phyloP scores from a whole-genome alignment of 2,113 vertebrate genomes.

The Danionella cerebrum region DNA sequence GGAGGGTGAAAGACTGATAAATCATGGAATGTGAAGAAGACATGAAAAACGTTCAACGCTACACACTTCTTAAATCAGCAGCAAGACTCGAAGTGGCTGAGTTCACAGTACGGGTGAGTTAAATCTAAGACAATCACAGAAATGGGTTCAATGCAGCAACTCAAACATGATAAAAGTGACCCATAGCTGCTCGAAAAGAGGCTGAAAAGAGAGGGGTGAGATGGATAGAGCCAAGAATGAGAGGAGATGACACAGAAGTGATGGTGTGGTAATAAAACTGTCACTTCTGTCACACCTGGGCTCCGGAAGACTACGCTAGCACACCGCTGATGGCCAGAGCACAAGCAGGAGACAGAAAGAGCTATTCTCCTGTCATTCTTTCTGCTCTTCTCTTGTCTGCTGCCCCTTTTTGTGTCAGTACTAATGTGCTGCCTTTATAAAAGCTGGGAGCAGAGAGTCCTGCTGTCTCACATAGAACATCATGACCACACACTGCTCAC shows the following conservation, averaged over 20 bases:
- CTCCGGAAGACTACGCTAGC: background rate
- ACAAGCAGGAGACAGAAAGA: background rate
- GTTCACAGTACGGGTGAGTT: background rate
- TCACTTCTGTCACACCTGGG: slow-evolving; percentile 32
- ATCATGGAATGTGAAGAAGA: background rate
- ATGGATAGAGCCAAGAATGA: background rate
- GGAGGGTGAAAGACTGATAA: background rate
- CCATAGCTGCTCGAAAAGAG: background rate
- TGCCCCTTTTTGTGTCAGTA: slow-evolving; percentile 21
- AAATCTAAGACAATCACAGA: background rate
- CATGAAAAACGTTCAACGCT: background rate
- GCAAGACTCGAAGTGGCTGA: background rate
- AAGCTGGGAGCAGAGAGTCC: slow-evolving; percentile 7
- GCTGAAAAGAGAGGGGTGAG: background rate
- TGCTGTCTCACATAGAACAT: slow-evolving; percentile 24
- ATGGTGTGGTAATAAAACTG: slow-evolving; percentile 38
- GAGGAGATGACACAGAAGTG: slow-evolving; percentile 23
- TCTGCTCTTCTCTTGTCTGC: slow-evolving; percentile 7
- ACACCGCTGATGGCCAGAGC: background rate
- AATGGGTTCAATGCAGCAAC: background rate
- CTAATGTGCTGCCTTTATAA: slow-evolving; percentile 33
- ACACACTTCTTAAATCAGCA: background rate
- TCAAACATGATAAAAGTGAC: background rate
- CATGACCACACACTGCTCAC: slow-evolving; percentile 15
- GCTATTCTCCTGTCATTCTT: slow-evolving; percentile 18